These are phyloP conservation scores for Hypselothyrea guttata DNA, from an alignment of 2,888 invertebrate species.

Conservation along the genomic window DNA sequence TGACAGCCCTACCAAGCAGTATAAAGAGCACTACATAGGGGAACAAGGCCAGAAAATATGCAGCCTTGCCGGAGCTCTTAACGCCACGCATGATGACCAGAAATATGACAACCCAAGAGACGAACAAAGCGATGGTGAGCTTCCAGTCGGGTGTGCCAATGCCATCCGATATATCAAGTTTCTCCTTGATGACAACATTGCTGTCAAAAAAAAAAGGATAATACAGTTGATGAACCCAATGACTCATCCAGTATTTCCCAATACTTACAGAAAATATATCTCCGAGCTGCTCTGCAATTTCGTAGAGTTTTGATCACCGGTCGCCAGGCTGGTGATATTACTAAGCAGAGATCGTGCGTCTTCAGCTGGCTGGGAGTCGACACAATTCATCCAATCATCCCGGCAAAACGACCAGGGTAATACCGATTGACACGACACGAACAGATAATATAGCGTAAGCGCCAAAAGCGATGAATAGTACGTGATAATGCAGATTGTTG, in stretches of 20 bases:
- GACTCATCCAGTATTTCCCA: neutral
- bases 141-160: constrained; percentile 87
- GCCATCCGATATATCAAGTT: constrained; percentile 79
- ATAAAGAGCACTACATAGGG: constrained; percentile 91
- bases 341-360: constrained; percentile 13
- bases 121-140: constrained; percentile 86
- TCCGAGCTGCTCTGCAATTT: constrained; percentile 84
- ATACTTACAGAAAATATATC: constrained; percentile 84
- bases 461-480: constrained; percentile 91
- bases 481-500: constrained; percentile 86
- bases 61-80: constrained; percentile 90
- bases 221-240: too few relatives aligned
- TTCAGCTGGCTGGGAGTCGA: constrained; percentile 67
- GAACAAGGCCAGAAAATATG: constrained; percentile 94
- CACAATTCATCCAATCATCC: constrained; percentile 78
- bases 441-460: constrained; percentile 88
- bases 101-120: constrained; percentile 88
- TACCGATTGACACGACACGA: constrained; percentile 87
- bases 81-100: constrained; percentile 88
- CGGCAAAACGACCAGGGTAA: constrained; percentile 89
- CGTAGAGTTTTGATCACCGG: constrained; percentile 4
- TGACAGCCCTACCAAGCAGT: constrained; percentile 87
- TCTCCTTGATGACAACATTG: constrained; percentile 84
- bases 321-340: constrained; percentile 9
- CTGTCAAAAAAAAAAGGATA: constrained; percentile 51